A percentile compares a stretch with the other conserved stretches of the same genome.
phyloP scores from a whole-genome alignment of 2,113 vertebrate species.

The Peromyscus polionotus region DNA sequence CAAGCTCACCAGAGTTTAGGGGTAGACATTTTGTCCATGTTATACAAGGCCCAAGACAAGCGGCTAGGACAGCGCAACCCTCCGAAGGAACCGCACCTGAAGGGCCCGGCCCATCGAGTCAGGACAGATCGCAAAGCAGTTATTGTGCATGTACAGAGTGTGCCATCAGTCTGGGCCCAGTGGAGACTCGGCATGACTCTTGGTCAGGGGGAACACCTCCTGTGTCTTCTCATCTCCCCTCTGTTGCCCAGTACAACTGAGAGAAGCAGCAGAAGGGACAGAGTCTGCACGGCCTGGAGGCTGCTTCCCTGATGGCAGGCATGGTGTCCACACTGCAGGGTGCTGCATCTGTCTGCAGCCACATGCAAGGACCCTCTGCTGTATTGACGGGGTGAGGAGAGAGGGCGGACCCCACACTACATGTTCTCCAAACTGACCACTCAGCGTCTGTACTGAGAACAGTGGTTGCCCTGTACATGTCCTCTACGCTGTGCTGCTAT shows the following conservation, averaged over 20 bases:
- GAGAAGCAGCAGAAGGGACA: too few species aligned
- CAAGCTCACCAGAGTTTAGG: not conserved
- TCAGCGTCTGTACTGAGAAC: not conserved
- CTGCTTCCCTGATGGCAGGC: fast-evolving
- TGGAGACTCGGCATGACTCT: not conserved
- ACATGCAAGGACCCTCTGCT: not conserved
- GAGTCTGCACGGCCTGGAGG: not conserved
- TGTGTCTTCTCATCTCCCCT: not conserved
- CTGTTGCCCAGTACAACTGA: too few species aligned
- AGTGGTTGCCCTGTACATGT: too few species aligned
- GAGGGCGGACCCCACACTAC: fast-evolving
- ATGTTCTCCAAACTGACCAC: not conserved
- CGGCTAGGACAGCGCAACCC: not conserved
- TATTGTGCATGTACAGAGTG: not conserved
- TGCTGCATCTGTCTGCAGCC: not conserved
- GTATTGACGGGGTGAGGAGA: too few species aligned
- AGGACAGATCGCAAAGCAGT: not conserved
- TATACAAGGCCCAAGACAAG: not conserved
- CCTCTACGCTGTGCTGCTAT: not conserved
- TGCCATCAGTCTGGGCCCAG: too few species aligned
- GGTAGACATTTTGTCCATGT: not conserved
- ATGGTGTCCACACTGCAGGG: too few species aligned
- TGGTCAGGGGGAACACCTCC: not conserved
- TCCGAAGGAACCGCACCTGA: fast-evolving
- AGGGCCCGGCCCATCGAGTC: not conserved